Conservation (phyloP, 2,888 invertebrate species). For the Latheticus oryzae region DNA sequence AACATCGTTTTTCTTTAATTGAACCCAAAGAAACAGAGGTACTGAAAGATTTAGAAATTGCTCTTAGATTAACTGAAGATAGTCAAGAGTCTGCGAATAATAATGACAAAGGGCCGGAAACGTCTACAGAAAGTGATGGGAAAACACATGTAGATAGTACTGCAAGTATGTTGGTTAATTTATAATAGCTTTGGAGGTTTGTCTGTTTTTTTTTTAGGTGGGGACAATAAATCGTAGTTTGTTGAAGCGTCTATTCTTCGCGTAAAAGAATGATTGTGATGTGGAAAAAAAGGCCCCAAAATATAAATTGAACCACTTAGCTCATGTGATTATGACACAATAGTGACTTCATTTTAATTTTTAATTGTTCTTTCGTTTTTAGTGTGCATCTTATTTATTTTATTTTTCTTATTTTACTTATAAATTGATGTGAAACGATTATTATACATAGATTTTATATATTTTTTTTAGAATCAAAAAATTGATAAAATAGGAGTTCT, state of each 20-base stretch:
- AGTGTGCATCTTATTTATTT: constrained; percentile 42
- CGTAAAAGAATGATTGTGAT: constrained; percentile 41
- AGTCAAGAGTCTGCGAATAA: constrained; percentile 57
- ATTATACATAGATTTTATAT: constrained; percentile 17
- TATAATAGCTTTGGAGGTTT: constrained; percentile 8
- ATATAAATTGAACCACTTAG: constrained; percentile 47
- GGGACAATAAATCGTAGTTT: constrained; percentile 56
- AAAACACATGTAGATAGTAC: constrained; percentile 55
- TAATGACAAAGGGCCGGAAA: constrained; percentile 48
- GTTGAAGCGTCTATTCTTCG: constrained; percentile 23
- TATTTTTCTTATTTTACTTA: constrained; percentile 33
- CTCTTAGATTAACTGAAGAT: constrained; percentile 75
- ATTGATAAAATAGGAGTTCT: not conserved
- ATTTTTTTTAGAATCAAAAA: constrained; percentile 23
- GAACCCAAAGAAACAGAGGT: constrained; percentile 97
- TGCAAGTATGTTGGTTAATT: constrained; percentile 59
- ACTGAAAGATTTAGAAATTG: constrained; percentile 89
- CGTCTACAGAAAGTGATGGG: constrained; percentile 28
- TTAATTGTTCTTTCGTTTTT: constrained; percentile 52
- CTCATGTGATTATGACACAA: constrained; percentile 56
- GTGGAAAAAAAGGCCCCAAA: constrained; percentile 42
- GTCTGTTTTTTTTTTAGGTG: constrained; percentile 48
- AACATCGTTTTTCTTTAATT: constrained; percentile 89
- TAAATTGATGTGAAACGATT: constrained; percentile 14
- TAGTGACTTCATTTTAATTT: constrained; percentile 51